Conservation (phyloP, 2,113 vertebrate species). For the Suncus etruscus region DNA sequence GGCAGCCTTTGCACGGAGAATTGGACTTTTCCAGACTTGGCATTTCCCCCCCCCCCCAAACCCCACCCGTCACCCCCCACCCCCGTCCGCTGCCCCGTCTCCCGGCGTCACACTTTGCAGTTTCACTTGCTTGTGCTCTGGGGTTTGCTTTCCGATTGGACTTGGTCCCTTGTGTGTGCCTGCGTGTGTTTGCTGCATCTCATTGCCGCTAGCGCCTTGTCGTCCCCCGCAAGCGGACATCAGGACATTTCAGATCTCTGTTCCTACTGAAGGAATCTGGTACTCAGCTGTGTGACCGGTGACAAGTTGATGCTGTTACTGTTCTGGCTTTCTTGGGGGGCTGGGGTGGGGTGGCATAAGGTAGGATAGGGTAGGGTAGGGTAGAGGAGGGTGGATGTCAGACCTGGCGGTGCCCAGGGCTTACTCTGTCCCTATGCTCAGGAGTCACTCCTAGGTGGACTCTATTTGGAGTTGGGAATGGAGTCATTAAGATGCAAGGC, state of each 20-base stretch:
- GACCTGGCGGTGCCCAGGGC: no score
- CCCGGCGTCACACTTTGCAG: not conserved
- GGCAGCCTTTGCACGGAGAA: not conserved
- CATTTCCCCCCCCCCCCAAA: not conserved
- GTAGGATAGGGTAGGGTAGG: no score
- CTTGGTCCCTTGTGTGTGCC: not conserved
- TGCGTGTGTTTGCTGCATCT: constrained; percentile 43
- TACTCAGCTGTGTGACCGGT: constrained; percentile 10
- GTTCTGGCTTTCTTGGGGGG: no score
- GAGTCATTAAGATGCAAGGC: no score
- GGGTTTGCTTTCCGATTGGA: constrained; percentile 27
- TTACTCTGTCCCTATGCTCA: no score
- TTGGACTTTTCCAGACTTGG: not conserved
- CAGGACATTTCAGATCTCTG: constrained; percentile 1
- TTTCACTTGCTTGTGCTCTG: not conserved
- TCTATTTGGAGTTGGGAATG: no score
- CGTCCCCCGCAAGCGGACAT: not conserved
- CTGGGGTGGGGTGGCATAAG: no score
- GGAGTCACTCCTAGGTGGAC: no score
- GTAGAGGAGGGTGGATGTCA: no score
- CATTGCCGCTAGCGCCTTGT: not conserved
- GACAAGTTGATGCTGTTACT: not conserved
- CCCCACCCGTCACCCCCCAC: not conserved
- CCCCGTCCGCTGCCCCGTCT: not conserved
- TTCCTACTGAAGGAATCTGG: not conserved